Base-by-base conservation (phyloP, 2,797 vertebrate species). In the Limnodromus scolopaceus region DNA sequence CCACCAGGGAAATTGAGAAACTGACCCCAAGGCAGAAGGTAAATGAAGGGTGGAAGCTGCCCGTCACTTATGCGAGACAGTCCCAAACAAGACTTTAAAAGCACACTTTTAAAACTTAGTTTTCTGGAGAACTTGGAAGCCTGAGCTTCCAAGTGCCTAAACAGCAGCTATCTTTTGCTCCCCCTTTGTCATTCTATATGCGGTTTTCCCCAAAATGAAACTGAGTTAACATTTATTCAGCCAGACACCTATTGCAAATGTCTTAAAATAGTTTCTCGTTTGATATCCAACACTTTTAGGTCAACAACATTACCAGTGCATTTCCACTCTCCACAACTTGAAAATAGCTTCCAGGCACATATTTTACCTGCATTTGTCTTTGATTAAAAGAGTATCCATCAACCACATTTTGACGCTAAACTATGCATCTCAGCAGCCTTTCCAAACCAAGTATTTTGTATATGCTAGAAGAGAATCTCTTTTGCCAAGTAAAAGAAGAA, bases 391-490 rank as follows among this genome's bases (percentile, higher is more conserved):
- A 13, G 8, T 11, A 9, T 9, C 64, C 34, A 36, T 54, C 57
- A 60, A 16, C 24, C 30, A 13, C 5, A 2, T 16, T 6, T 13
- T 46, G 9, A 60, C 14, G 34, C 15, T 64, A 8, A 12, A 0
- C n/a, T 39, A 3, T 6, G 14, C 17, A 16, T 12, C 68, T 45
- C 71, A 18, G 22, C 41, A 25, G 9, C 36, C 8, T 65, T 77
- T 3, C 28, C 49, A 36, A 57, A 57, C 7, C 25, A 17, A 43
- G 8, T 0, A 4, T 22, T 84, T 49, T 2, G 2, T 8, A 4
- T 9, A 3, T 19, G 28, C 38, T 43, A 38, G 34, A 48, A 66
- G 27, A 36, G n/a, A 53, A 32, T 43, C 30, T 55, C 39, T 53
- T 48, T 25, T 48, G 16, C 16, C 9, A 6, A 0, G 2, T 25